Base-by-base conservation (phyloP, 2,113 vertebrate genomes). In the Pteruthius melanotis region DNA sequence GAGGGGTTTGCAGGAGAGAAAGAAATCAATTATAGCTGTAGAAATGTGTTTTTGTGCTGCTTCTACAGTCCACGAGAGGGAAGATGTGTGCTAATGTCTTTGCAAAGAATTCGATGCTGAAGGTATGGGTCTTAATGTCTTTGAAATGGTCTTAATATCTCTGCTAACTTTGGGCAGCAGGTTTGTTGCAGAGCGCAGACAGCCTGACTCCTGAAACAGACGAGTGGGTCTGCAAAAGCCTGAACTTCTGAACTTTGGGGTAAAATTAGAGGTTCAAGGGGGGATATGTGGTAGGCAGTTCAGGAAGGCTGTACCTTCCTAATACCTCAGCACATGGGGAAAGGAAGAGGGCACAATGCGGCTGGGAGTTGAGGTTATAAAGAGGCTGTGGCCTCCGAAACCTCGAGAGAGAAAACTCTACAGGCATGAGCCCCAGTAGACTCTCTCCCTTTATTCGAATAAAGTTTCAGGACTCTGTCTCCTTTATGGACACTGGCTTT, bases 21-120 rank as follows among this genome's bases (percentile, higher is more conserved):
- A 2, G 0, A 31, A 5, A 16, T 3, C 2, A 30, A 0, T 26
- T 31, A 22, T 5, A 37, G 3, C 1, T 52, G 4, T 47, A 11
- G 16, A 35, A 76, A 42, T 0, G 1, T 8, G 11, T 0, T 18
- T 26, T 37, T 18, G 2, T 31, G 1, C 2, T 47, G 4, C n/a
- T 64, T 80, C 1, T n/a, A 0, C 47, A 61, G 7, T 19, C 0
- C 1, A 1, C 7, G 15, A 59, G 15, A 15, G 52, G 20, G 26
- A 52, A 60, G 20, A 52, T 30, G 7, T 4, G 2, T 35, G 6
- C 24, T n/a, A 40, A 19, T 9, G 26, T 61, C 60, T 61, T 28
- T 40, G 1, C 12, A 21, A 15, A 13, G 7, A 39, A 14, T 40
- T 40, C 12, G 2, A 40, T 40, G 37, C 3, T 40, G 60, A 40